Evolutionary conservation across 2,797 vertebrate species (phyloP).

Genomic region (Ispidina picta): DNA sequence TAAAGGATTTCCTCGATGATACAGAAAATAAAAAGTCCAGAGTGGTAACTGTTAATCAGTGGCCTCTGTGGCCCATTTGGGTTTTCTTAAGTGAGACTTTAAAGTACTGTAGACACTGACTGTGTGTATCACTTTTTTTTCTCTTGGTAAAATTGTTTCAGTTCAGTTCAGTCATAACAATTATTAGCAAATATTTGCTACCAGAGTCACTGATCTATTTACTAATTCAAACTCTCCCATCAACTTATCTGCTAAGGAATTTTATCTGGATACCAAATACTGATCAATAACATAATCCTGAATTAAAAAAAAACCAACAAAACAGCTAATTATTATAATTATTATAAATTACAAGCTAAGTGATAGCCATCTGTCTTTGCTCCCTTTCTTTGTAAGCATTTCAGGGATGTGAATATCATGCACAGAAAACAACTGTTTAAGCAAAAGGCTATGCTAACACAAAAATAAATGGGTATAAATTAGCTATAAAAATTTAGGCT

Average conservation of each 20-base stretch:
- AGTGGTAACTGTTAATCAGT: neutral
- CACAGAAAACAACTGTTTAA: conserved; percentile 24
- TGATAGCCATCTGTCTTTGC: neutral
- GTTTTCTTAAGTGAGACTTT: neutral
- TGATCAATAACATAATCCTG: neutral
- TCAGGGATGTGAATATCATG: conserved; percentile 18
- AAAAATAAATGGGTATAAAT: conserved; percentile 39
- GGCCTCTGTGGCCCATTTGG: neutral
- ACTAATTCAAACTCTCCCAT: neutral
- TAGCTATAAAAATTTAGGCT: neutral
- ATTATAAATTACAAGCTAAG: conserved; percentile 45
- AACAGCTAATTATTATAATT: conserved; percentile 24
- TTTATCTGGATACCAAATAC: neutral
- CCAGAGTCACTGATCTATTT: neutral
- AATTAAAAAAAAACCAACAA: neutral
- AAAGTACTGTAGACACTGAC: accelerated
- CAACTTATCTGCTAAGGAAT: neutral
- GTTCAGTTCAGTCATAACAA: neutral
- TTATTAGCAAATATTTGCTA: neutral
- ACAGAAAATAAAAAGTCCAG: neutral
- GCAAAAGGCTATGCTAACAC: conserved; percentile 45
- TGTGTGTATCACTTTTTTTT: neutral
- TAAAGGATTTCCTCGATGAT: neutral
- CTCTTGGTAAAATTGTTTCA: neutral
- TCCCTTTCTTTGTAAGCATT: neutral